phyloP scores from a whole-genome alignment of 1,140 invertebrate genomes.

The Asbolus verrucosus region DNA sequence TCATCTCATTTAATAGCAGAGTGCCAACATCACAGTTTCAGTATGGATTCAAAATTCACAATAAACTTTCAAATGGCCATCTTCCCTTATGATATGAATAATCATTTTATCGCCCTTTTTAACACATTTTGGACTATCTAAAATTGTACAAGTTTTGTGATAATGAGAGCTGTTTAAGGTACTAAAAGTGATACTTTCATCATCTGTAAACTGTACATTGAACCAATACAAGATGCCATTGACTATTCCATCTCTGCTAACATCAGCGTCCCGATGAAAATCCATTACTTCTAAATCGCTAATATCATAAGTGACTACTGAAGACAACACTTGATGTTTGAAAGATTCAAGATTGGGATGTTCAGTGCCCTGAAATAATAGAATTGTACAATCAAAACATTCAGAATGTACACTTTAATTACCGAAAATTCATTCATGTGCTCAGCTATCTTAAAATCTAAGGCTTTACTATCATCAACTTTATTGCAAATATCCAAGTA shows the following conservation, averaged over 20 bases:
- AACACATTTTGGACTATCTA: slow-evolving; percentile 6
- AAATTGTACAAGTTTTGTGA: slow-evolving; percentile 2
- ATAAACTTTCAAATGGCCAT: slow-evolving; percentile 18
- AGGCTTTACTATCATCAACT: slow-evolving; percentile 53
- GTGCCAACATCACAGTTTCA: too few species aligned
- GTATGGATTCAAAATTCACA: slow-evolving; percentile 21
- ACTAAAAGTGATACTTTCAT: slow-evolving; percentile 1
- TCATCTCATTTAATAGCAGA: too few species aligned
- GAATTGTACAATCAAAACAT: background rate
- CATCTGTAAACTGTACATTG: slow-evolving; percentile 17
- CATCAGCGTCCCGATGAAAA: background rate
- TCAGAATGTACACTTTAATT: slow-evolving; percentile 19
- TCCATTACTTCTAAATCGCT: background rate
- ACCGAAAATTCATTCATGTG: slow-evolving; percentile 56
- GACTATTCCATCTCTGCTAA: background rate
- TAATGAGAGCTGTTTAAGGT: slow-evolving; percentile 29
- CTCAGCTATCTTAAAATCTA: slow-evolving; percentile 52
- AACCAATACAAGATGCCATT: slow-evolving; percentile 33
- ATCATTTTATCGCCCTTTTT: slow-evolving; percentile 7
- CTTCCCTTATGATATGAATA: slow-evolving; percentile 2
- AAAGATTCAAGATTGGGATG: slow-evolving; percentile 55
- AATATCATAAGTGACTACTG: slow-evolving; percentile 13
- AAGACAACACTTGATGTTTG: background rate
- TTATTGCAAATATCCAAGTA: slow-evolving; percentile 52
- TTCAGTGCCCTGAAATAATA: slow-evolving; percentile 52